These are phyloP conservation scores for Chelonoidis abingdonii DNA, from an alignment of 2,113 vertebrate genomes.

Conservation along the genomic window DNA sequence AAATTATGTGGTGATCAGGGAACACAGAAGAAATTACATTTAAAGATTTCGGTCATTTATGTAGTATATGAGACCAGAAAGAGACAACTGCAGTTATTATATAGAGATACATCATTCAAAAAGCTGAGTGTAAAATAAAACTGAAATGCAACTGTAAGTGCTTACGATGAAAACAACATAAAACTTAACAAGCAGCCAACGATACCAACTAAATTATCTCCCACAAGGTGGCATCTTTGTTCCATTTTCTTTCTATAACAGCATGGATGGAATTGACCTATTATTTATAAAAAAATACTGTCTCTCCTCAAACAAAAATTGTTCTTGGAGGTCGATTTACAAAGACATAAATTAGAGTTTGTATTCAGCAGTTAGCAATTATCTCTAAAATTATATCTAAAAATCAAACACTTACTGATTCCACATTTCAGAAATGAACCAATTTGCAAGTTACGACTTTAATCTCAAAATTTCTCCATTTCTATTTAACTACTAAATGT, in stretches of 20 bases:
- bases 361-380: neutral
- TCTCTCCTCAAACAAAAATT: neutral
- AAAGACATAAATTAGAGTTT: neutral
- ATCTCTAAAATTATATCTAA: neutral
- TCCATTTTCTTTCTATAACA: constrained; percentile 20
- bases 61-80: neutral
- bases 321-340: neutral
- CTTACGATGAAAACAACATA: neutral
- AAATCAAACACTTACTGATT: neutral
- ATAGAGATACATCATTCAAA: neutral
- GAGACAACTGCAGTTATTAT: neutral
- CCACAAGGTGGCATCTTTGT: constrained; percentile 68
- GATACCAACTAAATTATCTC: neutral
- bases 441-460: neutral
- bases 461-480: neutral
- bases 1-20: neutral
- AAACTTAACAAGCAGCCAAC: neutral
- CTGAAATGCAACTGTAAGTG: neutral
- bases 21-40: neutral
- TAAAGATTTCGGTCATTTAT: neutral
- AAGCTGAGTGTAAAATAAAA: fast-evolving
- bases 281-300: neutral
- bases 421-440: neutral
- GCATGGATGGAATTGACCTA: neutral
- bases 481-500: neutral